Base-by-base conservation (phyloP, 1,140 invertebrate genomes). In the Meloidogyne exigua region DNA sequence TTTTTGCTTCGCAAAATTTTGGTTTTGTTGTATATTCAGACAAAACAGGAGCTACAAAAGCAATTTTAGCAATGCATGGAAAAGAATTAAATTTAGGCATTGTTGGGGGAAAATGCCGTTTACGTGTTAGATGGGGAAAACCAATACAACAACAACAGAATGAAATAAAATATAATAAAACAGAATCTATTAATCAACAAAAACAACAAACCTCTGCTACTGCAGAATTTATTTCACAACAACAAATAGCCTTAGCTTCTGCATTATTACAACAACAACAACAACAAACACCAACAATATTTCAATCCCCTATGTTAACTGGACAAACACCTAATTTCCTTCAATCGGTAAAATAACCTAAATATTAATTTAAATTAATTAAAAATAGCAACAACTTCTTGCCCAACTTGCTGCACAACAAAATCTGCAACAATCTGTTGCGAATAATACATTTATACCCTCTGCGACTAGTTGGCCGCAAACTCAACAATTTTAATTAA, bases 1-100 rank as follows among this genome's bases (percentile, higher is more conserved):
- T 98, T 77, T 99, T 99, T 90, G 98, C 98, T 90, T 95, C 98
- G 86, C 98, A 98, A 89, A 96, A 96, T 85, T 99, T 98, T 89
- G 95, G 95, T 83, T 98, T 98, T 89, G 93, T 97, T 1, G 96
- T 95, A 89, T 99, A 97, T 90, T 92, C 93, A n/a, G 95, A 93
- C 72, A 98, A 99, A 89, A 95, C 72, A 57, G 25, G 39, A 25
- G 77, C 77, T 25, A 63, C 77, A 13, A 49, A 57, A 39, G 78
- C 79, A 4, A 79, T 79, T 25, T 49, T 49, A 3, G 76, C 25
- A 67, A 79, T 79, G 77, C 11, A 80, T 36, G 77, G 78, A 10
- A 63, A 63, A 63, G 76, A 76, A 63, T 64, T 80, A 36, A 44
- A 68, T 26, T 44, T 78, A 39, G 74, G 69, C 9, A 62, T 65